A percentile compares a stretch with the other conserved stretches of the same genome.
phyloP scores from a whole-genome alignment of 2,113 vertebrate genomes.

The Gyps fulvus region DNA sequence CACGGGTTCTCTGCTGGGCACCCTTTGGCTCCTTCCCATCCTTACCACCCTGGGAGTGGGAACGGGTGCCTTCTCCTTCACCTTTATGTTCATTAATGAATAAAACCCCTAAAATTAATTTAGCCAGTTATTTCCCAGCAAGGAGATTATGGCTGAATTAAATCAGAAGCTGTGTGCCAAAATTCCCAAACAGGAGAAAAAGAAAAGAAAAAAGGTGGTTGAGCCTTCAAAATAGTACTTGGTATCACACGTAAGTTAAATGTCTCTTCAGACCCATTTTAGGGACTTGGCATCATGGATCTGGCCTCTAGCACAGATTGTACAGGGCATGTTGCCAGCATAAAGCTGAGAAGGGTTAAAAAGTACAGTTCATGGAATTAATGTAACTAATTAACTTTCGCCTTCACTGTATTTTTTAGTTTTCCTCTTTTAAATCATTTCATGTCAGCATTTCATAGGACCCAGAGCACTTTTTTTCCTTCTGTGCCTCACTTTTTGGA shows the following conservation, averaged over 20 bases:
- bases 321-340: neutral
- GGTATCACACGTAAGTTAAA: neutral
- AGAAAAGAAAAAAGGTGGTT: neutral
- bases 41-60: neutral
- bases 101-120: neutral
- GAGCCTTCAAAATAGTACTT: neutral
- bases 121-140: neutral
- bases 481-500: neutral
- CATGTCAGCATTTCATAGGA: neutral
- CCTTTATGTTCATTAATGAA: neutral
- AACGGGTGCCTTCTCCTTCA: neutral
- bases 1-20: neutral
- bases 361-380: neutral
- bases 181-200: neutral
- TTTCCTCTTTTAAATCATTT: neutral
- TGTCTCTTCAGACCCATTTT: neutral
- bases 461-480: neutral
- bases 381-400: neutral
- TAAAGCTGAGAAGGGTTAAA: neutral
- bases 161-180: neutral
- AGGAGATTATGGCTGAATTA: neutral
- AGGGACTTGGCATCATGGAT: neutral
- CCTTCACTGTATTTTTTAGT: neutral
- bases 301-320: neutral
- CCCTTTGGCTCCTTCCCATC: neutral